Percentiles rank a stretch among this genome's conserved stretches.
Evolutionary conservation across 2,888 invertebrate species (phyloP).

Genomic region (Drosophila sordidapex): DNA sequence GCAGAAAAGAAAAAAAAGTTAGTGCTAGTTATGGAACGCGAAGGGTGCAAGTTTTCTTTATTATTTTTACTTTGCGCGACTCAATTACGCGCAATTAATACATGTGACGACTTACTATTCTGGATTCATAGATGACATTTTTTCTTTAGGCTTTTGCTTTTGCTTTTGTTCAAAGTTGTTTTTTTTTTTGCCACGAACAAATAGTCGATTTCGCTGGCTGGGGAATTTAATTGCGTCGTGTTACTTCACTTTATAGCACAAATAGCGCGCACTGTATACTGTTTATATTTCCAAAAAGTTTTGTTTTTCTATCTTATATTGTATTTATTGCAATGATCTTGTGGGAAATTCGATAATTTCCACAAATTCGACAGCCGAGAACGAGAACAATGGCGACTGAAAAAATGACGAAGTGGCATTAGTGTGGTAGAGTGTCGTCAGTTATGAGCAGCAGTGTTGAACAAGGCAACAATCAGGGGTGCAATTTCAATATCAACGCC

Average conservation of each 20-base stretch:
- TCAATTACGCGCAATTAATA: constrained; percentile 64
- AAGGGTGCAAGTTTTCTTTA: constrained; percentile 33
- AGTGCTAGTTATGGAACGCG: constrained; percentile 65
- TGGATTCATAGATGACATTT: constrained; percentile 89
- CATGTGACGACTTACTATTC: constrained; percentile 89
- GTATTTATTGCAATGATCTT: constrained; percentile 62
- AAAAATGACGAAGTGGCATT: constrained; percentile 79
- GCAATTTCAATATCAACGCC: constrained; percentile 3
- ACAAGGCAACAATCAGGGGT: constrained; percentile 54
- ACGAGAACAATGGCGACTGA: constrained; percentile 79
- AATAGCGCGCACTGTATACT: constrained; percentile 52
- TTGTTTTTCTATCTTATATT: constrained; percentile 63
- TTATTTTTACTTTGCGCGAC: constrained; percentile 1
- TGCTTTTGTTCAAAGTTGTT: constrained; percentile 51
- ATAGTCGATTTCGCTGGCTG: constrained; percentile 68
- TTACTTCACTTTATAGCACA: constrained; percentile 42
- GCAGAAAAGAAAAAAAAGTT: constrained; percentile 69
- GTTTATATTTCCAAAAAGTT: constrained; percentile 49
- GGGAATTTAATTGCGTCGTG: constrained; percentile 37
- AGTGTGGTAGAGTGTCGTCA: constrained; percentile 54
- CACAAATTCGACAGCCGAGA: constrained; percentile 76
- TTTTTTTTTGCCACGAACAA: constrained; percentile 77
- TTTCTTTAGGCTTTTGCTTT: constrained; percentile 53
- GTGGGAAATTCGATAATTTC: constrained; percentile 71
- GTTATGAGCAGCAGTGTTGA: constrained; percentile 50